Base-by-base conservation (phyloP, 2,113 vertebrate genomes). In the Myrmecophaga tridactyla region DNA sequence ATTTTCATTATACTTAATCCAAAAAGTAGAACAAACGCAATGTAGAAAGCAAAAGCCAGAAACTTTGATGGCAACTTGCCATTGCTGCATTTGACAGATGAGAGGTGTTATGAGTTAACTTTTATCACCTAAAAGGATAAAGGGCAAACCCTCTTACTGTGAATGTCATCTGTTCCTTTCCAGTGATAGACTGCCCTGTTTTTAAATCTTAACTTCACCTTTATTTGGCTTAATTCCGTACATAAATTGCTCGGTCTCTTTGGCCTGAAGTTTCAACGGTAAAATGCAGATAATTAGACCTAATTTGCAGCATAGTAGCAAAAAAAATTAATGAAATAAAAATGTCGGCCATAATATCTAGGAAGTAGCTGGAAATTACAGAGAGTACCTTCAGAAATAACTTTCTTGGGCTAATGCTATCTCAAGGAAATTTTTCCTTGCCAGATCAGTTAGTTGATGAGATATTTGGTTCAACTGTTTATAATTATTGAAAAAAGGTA, bases 241-340 rank as follows among this genome's bases (percentile, higher is more conserved):
- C 15, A 56, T 53, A 82, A 39, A 93, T 95, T 43, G 72, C n/a
- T 86, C 11, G 67, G 3, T 69, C 36, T 89, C 27, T 83, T 93
- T 77, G n/a, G 12, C n/a, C 53, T 88, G 60, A 48, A 43, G 1
- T 82, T 86, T 83, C 39, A 84, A 3, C 34, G 23, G 51, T 82
- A 92, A 89, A 58, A 62, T 86, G 43, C 15, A 86, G 17, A 31
- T 72, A 86, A 82, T 36, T 83, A 48, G 56, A 8, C 11, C 41
- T 73, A 13, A n/a, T 25, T 76, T 12, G 75, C 3, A 39, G 23
- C 3, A 21, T 27, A n/a, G 11, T 41, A 60, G 18, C 69, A 23
- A 65, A 7, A 77, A 88, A 39, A 94, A 90, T 23, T 84, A 94
- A 83, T 39, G 6, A 89, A 69, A 83, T 72, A 86, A 53, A 83